phyloP scores from a whole-genome alignment of 2,113 vertebrate genomes.

The Grammomys dolichurus region DNA sequence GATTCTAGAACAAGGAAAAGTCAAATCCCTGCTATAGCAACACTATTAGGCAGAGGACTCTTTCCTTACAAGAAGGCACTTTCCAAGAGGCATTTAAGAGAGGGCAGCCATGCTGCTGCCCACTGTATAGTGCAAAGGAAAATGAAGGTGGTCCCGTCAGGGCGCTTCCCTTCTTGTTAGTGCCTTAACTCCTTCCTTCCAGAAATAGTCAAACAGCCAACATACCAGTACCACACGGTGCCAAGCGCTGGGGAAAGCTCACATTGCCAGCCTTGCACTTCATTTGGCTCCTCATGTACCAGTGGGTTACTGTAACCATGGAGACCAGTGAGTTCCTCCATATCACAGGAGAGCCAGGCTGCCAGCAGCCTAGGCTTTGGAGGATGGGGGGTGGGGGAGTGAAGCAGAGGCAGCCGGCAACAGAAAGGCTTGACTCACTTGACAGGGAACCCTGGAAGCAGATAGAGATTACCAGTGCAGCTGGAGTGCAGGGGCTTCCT shows the following conservation, averaged over 20 bases:
- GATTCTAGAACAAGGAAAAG: conserved; percentile 37
- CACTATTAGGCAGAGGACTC: neutral
- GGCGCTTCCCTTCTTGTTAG: neutral
- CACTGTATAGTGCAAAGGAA: neutral
- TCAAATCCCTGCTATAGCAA: neutral
- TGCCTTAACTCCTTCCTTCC: conserved; percentile 63
- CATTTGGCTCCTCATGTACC: conserved; percentile 67
- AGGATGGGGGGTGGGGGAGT: conserved; percentile 35
- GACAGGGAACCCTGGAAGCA: neutral
- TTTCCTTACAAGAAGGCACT: neutral
- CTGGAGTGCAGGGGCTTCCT: conserved; percentile 4
- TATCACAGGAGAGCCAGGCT: conserved; percentile 73
- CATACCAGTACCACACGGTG: conserved; percentile 65
- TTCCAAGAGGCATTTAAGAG: neutral
- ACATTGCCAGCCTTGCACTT: conserved; percentile 67
- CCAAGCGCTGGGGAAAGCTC: conserved; percentile 66
- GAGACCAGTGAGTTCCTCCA: conserved; percentile 80
- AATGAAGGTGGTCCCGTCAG: neutral
- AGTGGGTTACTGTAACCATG: conserved; percentile 83
- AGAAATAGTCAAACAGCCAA: conserved; percentile 35
- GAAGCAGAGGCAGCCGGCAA: conserved; percentile 68
- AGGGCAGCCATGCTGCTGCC: neutral
- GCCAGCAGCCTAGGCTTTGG: conserved; percentile 75
- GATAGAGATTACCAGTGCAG: neutral
- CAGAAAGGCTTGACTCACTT: conserved; percentile 63